phyloP scores from a whole-genome alignment of 2,797 vertebrate genomes.

The Arrhamphus sclerolepis region DNA sequence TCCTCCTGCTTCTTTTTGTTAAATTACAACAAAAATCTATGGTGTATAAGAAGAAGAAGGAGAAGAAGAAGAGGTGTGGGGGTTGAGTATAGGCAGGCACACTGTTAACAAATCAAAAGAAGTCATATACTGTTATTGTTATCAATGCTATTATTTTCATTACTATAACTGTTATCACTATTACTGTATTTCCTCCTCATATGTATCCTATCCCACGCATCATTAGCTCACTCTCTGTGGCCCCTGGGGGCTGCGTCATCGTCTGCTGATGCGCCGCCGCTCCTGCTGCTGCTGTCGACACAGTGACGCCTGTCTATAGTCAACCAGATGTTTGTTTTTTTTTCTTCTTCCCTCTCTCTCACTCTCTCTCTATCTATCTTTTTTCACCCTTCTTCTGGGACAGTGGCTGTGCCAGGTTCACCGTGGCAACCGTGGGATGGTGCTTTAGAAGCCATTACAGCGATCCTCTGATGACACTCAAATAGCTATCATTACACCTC shows the following conservation, averaged over 20 bases:
- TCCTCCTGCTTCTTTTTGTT: not conserved
- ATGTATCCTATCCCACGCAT: constrained; percentile 76
- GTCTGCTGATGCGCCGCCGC: constrained; percentile 69
- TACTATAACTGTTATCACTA: constrained; percentile 76
- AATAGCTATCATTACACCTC: constrained; percentile 88
- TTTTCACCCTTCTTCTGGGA: constrained; percentile 64
- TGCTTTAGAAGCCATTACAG: constrained; percentile 86
- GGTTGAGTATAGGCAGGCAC: constrained; percentile 24
- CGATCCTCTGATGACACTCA: constrained; percentile 86
- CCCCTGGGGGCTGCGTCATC: constrained; percentile 72
- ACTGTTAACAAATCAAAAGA: constrained; percentile 62
- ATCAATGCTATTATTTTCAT: constrained; percentile 79
- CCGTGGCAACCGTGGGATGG: constrained; percentile 83
- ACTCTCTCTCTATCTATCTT: not conserved
- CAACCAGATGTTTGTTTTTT: constrained; percentile 80
- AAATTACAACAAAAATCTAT: constrained; percentile 10
- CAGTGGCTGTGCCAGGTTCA: constrained; percentile 81
- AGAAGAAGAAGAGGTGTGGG: constrained; percentile 7
- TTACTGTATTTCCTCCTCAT: constrained; percentile 70
- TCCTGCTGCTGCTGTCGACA: constrained; percentile 62
- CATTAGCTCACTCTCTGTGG: constrained; percentile 73
- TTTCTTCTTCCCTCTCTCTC: too few relatives aligned
- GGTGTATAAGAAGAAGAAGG: not conserved
- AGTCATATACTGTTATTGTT: constrained; percentile 69
- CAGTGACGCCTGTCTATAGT: constrained; percentile 78